Percentiles rank a stretch among this genome's conserved stretches.
Conservation (phyloP, 2,888 invertebrate genomes). For the Ichneumon xanthorius region DNA sequence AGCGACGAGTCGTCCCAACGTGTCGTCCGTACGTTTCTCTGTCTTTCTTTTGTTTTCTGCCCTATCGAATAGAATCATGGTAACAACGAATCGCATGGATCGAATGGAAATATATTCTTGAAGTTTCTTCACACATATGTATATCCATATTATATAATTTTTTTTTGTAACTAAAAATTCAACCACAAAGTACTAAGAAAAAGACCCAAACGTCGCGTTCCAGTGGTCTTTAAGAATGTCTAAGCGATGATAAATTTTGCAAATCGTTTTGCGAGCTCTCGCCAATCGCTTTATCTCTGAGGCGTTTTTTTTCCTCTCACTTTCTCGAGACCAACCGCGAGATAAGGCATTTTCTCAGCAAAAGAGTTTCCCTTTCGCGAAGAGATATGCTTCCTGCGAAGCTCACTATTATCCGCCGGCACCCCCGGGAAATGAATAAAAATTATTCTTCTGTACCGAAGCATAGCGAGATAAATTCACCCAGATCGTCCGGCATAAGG, state of each 20-base stretch:
- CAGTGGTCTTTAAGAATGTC: not conserved
- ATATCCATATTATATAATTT: not conserved
- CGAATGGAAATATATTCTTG: conserved; percentile 60
- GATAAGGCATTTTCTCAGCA: conserved; percentile 19
- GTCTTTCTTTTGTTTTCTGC: conserved; percentile 27
- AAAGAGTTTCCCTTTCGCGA: conserved; percentile 16
- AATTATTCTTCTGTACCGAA: conserved; percentile 31
- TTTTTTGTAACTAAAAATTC: not conserved
- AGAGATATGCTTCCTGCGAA: conserved; percentile 35
- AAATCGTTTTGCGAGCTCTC: conserved; percentile 44
- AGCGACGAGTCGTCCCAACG: conserved; percentile 32
- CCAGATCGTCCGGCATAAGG: not conserved
- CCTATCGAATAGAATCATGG: conserved; percentile 25
- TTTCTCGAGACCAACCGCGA: conserved; percentile 59
- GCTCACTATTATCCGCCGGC: conserved; percentile 42
- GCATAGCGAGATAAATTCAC: conserved; percentile 55
- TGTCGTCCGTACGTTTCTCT: conserved; percentile 38
- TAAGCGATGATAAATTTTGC: conserved; percentile 20
- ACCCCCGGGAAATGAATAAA: conserved; percentile 36
- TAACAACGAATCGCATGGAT: conserved; percentile 41
- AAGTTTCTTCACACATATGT: not conserved
- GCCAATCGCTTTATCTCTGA: conserved; percentile 25
- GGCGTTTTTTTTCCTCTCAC: conserved; percentile 26
- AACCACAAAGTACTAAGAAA: not conserved
- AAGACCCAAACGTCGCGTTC: not conserved